These are phyloP conservation scores for Trachelus tabidus DNA, from an alignment of 2,888 invertebrate species.

Conservation along the genomic window DNA sequence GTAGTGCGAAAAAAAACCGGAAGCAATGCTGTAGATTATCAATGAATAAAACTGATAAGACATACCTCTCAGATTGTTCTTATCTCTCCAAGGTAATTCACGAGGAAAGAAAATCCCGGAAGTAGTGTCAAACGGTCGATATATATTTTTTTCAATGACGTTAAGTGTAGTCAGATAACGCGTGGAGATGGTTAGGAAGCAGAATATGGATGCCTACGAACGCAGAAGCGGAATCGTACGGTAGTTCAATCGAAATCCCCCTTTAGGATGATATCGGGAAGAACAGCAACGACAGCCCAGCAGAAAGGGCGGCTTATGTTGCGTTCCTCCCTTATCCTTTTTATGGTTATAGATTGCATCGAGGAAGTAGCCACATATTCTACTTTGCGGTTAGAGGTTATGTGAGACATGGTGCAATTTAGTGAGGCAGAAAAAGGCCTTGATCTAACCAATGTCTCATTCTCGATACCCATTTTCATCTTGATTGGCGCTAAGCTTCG, in stretches of 20 bases:
- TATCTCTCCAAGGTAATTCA: not conserved
- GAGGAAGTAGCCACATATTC: not conserved
- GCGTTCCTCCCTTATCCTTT: not conserved
- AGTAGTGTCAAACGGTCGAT: not conserved
- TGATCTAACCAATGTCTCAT: not conserved
- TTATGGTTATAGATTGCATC: not conserved
- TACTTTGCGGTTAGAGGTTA: not conserved
- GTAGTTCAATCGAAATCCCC: not conserved
- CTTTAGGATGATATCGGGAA: not conserved
- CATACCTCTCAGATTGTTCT: not conserved
- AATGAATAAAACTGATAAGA: not conserved
- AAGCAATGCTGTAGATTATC: not conserved
- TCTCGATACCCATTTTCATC: not conserved
- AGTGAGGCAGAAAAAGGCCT: not conserved
- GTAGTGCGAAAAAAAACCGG: not conserved
- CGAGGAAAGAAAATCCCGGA: not conserved
- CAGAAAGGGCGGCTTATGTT: not conserved
- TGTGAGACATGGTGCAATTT: not conserved
- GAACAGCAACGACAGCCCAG: not conserved
- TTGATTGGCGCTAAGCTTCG: not conserved
- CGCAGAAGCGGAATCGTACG: not conserved
- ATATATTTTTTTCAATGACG: not conserved
- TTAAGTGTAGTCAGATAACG: not conserved
- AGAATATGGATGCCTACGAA: not conserved
- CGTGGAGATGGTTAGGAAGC: not conserved